These are phyloP conservation scores for Acanthopagrus latus DNA, from an alignment of 2,797 vertebrate species.

Conservation along the genomic window DNA sequence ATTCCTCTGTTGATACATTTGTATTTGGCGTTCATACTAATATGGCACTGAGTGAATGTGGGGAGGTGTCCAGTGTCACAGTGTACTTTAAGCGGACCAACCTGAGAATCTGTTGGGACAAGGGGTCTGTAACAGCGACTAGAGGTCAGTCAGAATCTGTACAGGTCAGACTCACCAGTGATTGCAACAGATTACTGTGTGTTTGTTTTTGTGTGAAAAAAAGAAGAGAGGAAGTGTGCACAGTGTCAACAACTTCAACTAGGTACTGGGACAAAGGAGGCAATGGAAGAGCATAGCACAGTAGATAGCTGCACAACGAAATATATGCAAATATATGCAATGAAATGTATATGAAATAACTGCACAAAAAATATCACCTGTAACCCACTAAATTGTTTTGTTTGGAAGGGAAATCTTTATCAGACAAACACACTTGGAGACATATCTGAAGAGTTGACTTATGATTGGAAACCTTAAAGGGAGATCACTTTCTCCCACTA, in stretches of 20 bases:
- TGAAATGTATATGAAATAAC: no score
- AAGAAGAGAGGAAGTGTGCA: background rate
- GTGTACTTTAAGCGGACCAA: background rate
- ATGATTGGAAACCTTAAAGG: background rate
- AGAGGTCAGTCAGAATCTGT: background rate
- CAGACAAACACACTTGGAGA: constrained; percentile 1
- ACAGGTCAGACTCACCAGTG: background rate
- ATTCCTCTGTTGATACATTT: background rate
- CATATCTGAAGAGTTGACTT: background rate
- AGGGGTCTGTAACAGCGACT: background rate
- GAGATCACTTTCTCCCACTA: background rate
- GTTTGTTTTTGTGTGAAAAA: background rate
- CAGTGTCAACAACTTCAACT: background rate
- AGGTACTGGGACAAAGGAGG: background rate
- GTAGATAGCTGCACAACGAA: background rate
- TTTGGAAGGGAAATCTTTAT: background rate
- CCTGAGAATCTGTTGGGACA: background rate
- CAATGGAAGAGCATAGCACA: background rate
- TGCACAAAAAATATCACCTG: background rate
- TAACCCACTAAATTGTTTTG: background rate
- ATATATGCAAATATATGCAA: no score
- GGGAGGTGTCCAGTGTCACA: background rate
- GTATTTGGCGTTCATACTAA: background rate
- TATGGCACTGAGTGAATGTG: background rate
- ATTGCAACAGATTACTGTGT: background rate